phyloP scores from a whole-genome alignment of 2,113 vertebrate genomes.

The Cepphus grylle region DNA sequence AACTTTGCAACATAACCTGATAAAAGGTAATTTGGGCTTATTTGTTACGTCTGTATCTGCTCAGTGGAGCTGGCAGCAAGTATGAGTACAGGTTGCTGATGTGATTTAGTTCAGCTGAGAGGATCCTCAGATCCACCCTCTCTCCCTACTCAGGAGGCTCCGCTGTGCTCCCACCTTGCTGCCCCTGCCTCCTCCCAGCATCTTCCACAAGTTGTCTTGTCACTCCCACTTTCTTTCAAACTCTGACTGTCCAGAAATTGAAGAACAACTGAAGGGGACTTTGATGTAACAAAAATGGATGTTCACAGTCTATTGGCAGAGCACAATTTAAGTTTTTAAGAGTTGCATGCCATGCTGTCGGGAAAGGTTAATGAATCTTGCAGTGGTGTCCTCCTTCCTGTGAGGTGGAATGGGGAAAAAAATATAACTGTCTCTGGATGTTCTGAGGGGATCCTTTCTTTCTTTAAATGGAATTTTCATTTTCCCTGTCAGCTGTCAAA shows the following conservation, averaged over 20 bases:
- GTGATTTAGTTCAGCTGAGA: not conserved
- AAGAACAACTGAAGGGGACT: not conserved
- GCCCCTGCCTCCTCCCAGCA: not conserved
- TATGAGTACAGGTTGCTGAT: not conserved
- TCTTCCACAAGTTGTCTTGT: not conserved
- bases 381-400: not conserved
- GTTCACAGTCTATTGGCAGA: not conserved
- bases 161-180: not conserved
- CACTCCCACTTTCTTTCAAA: not conserved
- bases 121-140: not conserved
- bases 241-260: not conserved
- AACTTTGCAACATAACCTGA: conserved; percentile 11
- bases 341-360: not conserved
- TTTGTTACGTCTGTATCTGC: not conserved
- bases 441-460: not conserved
- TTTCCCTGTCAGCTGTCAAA: not conserved
- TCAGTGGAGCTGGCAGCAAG: not conserved
- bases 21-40: conserved; percentile 21
- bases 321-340: not conserved
- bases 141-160: not conserved
- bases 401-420: not conserved
- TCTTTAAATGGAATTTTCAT: not conserved
- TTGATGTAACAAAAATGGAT: not conserved
- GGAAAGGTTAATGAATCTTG: not conserved
- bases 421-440: not conserved